Evolutionary conservation across 1,140 invertebrate genomes (phyloP).

Genomic region (Trichomalopsis sarcophagae): DNA sequence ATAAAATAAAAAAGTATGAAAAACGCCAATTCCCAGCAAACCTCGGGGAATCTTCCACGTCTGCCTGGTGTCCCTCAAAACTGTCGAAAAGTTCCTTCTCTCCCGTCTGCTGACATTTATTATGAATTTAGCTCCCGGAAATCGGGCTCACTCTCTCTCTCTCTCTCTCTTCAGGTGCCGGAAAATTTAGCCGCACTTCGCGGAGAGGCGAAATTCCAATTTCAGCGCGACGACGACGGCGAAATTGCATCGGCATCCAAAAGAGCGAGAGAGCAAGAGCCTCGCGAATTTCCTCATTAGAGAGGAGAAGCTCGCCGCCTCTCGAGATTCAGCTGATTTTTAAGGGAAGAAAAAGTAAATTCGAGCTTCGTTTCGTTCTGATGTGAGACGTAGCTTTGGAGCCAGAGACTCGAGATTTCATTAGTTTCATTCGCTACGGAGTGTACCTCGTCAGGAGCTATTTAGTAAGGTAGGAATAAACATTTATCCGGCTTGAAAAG

Average conservation of each 20-base stretch:
- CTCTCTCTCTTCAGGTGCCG: too few relatives aligned
- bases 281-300: conserved; percentile 11
- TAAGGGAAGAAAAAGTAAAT: too few relatives aligned
- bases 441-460: too few relatives aligned
- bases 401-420: not conserved
- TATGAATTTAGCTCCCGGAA: not conserved
- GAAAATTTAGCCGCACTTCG: not conserved
- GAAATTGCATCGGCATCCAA: not conserved
- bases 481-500: too few relatives aligned
- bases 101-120: not conserved
- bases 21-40: too few relatives aligned
- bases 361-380: too few relatives aligned
- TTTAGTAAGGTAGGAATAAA: too few relatives aligned
- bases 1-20: too few relatives aligned
- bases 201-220: conserved; percentile 7
- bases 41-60: too few relatives aligned
- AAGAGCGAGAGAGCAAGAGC: not conserved
- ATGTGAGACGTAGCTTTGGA: too few relatives aligned
- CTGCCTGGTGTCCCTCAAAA: not conserved
- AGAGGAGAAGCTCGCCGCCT: not conserved
- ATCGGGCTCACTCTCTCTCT: not conserved
- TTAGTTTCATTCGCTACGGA: not conserved
- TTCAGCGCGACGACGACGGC: not conserved
- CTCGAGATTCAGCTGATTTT: not conserved
- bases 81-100: not conserved